Conservation (phyloP, 2,113 vertebrate species). For the Antechinus flavipes region DNA sequence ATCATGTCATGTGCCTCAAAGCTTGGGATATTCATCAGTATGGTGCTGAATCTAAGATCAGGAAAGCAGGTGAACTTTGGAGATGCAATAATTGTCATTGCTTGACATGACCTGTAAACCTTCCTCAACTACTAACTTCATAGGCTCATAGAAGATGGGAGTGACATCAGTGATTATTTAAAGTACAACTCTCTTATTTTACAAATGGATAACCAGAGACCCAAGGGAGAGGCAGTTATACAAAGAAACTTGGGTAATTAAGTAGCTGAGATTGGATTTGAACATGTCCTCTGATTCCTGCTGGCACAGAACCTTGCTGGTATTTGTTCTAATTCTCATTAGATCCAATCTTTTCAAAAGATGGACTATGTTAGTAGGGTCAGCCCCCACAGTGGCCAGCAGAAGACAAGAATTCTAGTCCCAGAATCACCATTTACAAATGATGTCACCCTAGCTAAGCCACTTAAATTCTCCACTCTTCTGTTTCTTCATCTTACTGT, state of each 20-base stretch:
- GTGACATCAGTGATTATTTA: not conserved
- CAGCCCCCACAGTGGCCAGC: fast-evolving
- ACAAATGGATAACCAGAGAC: not conserved
- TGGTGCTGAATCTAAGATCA: not conserved
- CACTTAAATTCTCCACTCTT: not conserved
- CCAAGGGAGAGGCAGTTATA: not conserved
- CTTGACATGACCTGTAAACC: not conserved
- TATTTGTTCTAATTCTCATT: not conserved
- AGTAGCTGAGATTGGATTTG: not conserved
- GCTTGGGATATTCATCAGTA: not conserved
- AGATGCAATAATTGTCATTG: not conserved
- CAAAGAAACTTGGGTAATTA: not conserved
- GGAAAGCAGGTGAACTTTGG: not conserved
- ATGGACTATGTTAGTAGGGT: not conserved
- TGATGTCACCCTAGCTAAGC: not conserved
- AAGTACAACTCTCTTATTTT: not conserved
- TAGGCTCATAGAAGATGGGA: not conserved
- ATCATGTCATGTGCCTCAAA: not conserved
- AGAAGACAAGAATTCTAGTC: not conserved
- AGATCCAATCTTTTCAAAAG: not conserved
- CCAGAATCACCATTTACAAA: fast-evolving
- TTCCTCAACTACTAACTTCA: not conserved
- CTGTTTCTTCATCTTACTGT: not conserved
- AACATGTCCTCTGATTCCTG: not conserved
- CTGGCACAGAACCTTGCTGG: not conserved